These are phyloP conservation scores for Sturnus vulgaris DNA, from an alignment of 2,113 vertebrate genomes.

Conservation along the genomic window DNA sequence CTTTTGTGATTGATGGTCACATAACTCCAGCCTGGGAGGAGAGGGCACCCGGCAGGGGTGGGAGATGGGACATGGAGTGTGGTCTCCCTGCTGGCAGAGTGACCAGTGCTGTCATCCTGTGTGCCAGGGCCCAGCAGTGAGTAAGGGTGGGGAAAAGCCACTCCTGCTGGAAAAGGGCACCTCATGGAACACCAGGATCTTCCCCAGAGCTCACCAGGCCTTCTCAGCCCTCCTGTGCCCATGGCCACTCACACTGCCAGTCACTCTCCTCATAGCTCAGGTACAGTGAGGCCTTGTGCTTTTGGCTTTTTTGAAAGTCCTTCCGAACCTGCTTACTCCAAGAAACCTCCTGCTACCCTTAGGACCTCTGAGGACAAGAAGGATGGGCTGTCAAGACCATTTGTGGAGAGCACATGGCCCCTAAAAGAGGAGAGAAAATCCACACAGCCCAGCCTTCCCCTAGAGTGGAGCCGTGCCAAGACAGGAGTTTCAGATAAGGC, in stretches of 20 bases:
- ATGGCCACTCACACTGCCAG: background rate
- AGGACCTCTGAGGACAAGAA: background rate
- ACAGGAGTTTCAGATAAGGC: conserved; percentile 70
- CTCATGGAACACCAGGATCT: background rate
- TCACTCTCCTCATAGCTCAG: background rate
- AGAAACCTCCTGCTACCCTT: background rate
- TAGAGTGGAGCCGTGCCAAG: background rate
- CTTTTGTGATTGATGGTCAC: conserved; percentile 6
- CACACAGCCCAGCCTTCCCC: conserved; percentile 3
- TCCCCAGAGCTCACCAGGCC: background rate
- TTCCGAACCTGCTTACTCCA: background rate
- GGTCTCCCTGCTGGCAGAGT: rapidly evolving
- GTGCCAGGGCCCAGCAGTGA: background rate
- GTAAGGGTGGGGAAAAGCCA: background rate
- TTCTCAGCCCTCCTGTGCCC: background rate
- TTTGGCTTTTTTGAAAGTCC: background rate
- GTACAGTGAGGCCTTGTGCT: background rate
- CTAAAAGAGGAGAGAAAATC: background rate
- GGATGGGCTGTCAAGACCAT: background rate
- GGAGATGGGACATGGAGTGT: background rate
- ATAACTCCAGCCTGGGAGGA: background rate
- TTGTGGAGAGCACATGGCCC: background rate
- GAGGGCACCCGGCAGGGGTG: background rate
- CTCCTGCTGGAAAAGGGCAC: background rate
- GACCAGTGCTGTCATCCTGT: background rate